phyloP scores from a whole-genome alignment of 2,888 invertebrate genomes.

The Eueremaeus valkanovi region DNA sequence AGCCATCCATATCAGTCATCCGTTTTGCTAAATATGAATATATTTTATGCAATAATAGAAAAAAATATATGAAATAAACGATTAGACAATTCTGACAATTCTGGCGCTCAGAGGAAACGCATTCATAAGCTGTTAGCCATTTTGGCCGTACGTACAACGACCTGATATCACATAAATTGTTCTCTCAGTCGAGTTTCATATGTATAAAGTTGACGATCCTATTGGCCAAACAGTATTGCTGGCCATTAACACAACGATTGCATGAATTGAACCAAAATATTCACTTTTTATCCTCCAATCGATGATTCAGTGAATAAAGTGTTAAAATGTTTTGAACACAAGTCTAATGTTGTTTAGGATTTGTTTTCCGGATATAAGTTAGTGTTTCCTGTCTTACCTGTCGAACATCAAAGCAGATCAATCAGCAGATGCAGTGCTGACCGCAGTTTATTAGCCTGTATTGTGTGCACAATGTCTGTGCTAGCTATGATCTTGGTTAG shows the following conservation, averaged over 20 bases:
- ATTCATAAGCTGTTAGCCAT: neutral
- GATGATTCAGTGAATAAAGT: neutral
- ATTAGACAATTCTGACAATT: neutral
- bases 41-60: neutral
- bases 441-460: neutral
- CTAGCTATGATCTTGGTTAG: too few species aligned
- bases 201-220: neutral
- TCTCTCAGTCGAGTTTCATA: neutral
- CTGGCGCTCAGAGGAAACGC: neutral
- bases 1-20: neutral
- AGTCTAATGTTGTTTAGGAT: neutral
- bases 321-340: neutral
- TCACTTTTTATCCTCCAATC: neutral
- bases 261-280: neutral
- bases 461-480: too few species aligned
- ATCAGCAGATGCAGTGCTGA: neutral
- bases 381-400: neutral
- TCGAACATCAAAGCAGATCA: conserved; percentile 1
- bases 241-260: neutral
- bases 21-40: neutral
- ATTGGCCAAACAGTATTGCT: neutral
- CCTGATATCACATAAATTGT: neutral
- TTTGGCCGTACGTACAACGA: conserved; percentile 6
- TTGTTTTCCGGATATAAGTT: neutral
- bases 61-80: neutral